Evolutionary conservation across 1,140 invertebrate species (phyloP).

Genomic region (Diprion similis): DNA sequence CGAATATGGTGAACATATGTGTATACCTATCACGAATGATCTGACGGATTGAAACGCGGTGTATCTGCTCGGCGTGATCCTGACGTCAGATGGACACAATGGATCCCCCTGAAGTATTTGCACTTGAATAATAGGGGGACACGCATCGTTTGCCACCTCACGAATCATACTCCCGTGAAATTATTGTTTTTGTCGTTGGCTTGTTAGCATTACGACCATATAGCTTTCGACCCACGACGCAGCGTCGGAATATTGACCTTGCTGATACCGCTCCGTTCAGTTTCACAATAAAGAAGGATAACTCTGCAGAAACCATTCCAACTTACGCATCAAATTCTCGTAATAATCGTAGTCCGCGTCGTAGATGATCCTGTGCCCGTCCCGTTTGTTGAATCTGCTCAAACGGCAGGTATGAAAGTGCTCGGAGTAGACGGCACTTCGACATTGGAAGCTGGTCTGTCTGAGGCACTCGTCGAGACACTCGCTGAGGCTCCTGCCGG

Average conservation of each 20-base stretch:
- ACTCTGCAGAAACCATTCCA: slow-evolving; percentile 4
- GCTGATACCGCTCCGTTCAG: background rate
- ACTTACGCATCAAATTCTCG: slow-evolving; percentile 90
- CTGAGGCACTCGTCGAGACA: slow-evolving; percentile 88
- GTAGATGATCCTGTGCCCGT: slow-evolving; percentile 87
- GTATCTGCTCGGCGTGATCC: too few relatives aligned
- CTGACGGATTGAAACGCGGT: too few relatives aligned
- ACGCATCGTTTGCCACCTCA: slow-evolving; percentile 4
- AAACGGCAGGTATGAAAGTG: slow-evolving; percentile 82
- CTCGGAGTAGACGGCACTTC: slow-evolving; percentile 87
- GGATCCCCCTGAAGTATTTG: background rate
- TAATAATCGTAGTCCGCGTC: slow-evolving; percentile 92
- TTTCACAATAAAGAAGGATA: too few relatives aligned
- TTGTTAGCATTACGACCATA: background rate
- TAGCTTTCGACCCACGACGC: background rate
- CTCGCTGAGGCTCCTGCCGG: slow-evolving; percentile 83
- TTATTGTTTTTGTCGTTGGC: background rate
- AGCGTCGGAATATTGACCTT: background rate
- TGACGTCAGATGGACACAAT: background rate
- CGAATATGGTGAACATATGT: background rate
- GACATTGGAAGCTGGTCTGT: slow-evolving; percentile 87
- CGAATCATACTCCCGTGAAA: background rate
- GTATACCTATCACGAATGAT: background rate
- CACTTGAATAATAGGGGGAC: slow-evolving; percentile 9
- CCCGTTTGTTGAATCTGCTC: slow-evolving; percentile 84